These are phyloP conservation scores for Sternarchorhynchus goeldii DNA, from an alignment of 2,797 vertebrate genomes.

Conservation along the genomic window DNA sequence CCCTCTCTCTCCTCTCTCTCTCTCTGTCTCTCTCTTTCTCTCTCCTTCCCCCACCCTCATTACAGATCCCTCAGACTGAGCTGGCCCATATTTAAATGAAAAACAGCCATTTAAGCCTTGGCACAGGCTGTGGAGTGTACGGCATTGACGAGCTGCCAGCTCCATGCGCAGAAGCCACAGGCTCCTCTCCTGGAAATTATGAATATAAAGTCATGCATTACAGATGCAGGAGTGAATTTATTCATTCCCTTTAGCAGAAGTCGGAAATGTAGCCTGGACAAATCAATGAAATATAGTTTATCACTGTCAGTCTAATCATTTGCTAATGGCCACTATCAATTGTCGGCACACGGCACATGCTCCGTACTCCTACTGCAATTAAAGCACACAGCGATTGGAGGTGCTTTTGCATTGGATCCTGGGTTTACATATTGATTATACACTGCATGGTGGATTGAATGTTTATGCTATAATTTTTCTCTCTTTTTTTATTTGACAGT, in stretches of 20 bases:
- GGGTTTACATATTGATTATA: conserved; percentile 78
- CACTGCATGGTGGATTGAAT: conserved; percentile 73
- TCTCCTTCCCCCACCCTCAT: conserved; percentile 62
- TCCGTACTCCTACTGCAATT: conserved; percentile 74
- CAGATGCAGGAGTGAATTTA: conserved; percentile 78
- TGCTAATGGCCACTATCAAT: conserved; percentile 84
- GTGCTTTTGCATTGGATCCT: conserved; percentile 73
- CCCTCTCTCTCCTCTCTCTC: conserved; percentile 17
- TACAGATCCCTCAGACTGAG: conserved; percentile 70
- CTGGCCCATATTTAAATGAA: conserved; percentile 70
- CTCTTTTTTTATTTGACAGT: conserved; percentile 69
- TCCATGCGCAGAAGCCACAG: conserved; percentile 64
- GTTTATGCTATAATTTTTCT: conserved; percentile 74
- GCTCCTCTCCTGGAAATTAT: conserved; percentile 72
- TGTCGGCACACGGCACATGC: conserved; percentile 69
- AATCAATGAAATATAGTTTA: conserved; percentile 81
- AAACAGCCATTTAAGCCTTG: conserved; percentile 73
- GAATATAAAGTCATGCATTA: conserved; percentile 80
- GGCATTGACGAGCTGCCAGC: conserved; percentile 72
- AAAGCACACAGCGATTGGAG: conserved; percentile 74
- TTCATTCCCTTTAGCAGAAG: conserved; percentile 76
- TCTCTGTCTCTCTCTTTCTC: not conserved
- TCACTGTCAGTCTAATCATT: conserved; percentile 83
- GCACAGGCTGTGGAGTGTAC: conserved; percentile 68
- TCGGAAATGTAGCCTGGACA: conserved; percentile 76